phyloP scores from a whole-genome alignment of 1,140 invertebrate genomes.

The Papilio dardanus region DNA sequence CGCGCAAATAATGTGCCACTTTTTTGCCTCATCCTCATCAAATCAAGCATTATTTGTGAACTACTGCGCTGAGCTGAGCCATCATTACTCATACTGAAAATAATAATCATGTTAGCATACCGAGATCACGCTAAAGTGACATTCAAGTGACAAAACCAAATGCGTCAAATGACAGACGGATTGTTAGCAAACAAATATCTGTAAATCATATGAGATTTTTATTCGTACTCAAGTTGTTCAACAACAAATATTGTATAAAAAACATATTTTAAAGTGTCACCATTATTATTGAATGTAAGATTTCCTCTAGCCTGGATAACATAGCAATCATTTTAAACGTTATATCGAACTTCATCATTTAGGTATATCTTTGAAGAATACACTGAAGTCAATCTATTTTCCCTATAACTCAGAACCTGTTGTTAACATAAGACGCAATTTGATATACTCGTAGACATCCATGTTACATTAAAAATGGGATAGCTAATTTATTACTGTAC shows the following conservation, averaged over 20 bases:
- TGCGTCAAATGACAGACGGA: background rate
- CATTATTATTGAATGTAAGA: background rate
- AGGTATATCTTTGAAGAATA: background rate
- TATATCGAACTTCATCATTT: no score
- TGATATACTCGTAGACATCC: background rate
- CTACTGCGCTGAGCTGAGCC: background rate
- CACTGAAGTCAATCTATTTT: background rate
- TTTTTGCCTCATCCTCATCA: background rate
- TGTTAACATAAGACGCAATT: background rate
- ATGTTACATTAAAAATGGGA: background rate
- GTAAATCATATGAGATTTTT: constrained; percentile 9
- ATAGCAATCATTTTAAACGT: no score
- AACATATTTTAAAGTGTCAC: background rate
- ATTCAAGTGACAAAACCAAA: constrained; percentile 19
- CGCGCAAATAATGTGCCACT: background rate
- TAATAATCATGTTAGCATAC: constrained; percentile 4
- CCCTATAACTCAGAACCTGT: background rate
- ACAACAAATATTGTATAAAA: background rate
- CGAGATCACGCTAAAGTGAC: constrained; percentile 19
- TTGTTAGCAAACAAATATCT: constrained; percentile 6
- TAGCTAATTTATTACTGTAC: background rate
- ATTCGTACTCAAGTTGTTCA: background rate
- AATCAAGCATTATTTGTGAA: background rate
- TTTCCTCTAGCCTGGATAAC: no score
- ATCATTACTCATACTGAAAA: background rate